Percentiles rank a stretch among this genome's conserved stretches.
These are phyloP conservation scores for Gymnopithys bicolor DNA, from an alignment of 2,797 vertebrate species.

Conservation along the genomic window DNA sequence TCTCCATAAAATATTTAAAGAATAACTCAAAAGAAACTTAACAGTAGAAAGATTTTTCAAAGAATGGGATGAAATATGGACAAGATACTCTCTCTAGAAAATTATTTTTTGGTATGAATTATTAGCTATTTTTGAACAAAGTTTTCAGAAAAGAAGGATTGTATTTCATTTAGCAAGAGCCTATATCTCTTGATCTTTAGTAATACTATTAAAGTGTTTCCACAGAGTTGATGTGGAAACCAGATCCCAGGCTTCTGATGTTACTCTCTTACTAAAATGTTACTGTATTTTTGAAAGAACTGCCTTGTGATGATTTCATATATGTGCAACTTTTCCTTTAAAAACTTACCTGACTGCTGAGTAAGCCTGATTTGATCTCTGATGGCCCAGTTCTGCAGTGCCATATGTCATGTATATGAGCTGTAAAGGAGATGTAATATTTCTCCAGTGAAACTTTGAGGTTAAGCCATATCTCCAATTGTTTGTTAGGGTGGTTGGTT, in stretches of 20 bases:
- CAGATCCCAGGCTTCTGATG: not conserved
- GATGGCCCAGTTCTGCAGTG: not conserved
- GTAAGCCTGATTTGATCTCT: not conserved
- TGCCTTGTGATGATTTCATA: not conserved
- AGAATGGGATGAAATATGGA: not conserved
- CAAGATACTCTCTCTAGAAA: not conserved
- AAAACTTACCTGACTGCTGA: not conserved
- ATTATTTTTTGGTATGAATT: not conserved
- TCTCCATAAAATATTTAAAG: not conserved
- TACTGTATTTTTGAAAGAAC: not conserved
- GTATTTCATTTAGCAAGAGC: not conserved
- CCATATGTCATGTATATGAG: not conserved
- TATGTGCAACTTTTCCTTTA: not conserved
- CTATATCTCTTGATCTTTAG: not conserved
- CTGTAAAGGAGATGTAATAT: not conserved
- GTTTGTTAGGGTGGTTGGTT: slow-evolving; percentile 58
- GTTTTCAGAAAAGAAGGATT: not conserved
- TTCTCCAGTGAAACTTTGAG: not conserved
- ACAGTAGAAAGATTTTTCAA: not conserved
- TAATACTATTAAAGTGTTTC: not conserved
- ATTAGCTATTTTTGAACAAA: not conserved
- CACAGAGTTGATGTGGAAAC: not conserved
- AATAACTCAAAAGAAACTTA: not conserved
- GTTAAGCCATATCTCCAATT: not conserved
- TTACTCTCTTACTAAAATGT: not conserved